Evolutionary conservation across 1,140 invertebrate species (phyloP), one percentile per base, ranked within the genome.

Genomic region (Drosophila busckii): DNA sequence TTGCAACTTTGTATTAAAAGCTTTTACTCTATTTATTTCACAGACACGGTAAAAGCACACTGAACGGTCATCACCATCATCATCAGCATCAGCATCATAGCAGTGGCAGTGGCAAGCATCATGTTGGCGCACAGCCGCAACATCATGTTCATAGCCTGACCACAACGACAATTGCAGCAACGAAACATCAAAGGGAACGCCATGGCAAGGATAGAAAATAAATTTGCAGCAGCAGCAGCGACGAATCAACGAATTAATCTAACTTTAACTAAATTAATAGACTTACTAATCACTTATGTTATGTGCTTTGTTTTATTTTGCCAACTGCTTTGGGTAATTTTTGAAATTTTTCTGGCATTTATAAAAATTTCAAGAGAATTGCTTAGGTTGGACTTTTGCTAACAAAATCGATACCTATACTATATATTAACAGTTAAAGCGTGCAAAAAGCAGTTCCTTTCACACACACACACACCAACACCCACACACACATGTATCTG

Each of bases 11-110:
- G 5, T 17, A 9, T 0, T 54, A 4, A 25, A 34, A 1, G 13
- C 20, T 23, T 15, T 9, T 38, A 3, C 49, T 29, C 19, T 41
- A 17, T 54, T 5, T 42, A 10, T 12, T 59, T 41, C n/a, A 1
- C 53, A 85, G 82, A 71, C 75, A 78, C 68, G 82, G 75, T 85
- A 85, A 85, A 85, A 82, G 65, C 75, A 65, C 82, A 63, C 68
- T 84, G 60, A 84, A 66, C 61, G 80, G 71, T 37, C 78, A 71
- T 37, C 45, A 62, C n/a, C 66, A 68, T 29, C 58, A 46, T 37
- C 53, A 68, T 20, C 70, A 67, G 4, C 37, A 65, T 17, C 35
- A 58, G 2, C 49, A 61, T 5, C 55, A 1, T 19, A 42, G 22
- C 19, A 60, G 50, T 32, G 32, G 48, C 50, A 55, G 62, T 50